Evolutionary conservation across 2,113 vertebrate genomes (phyloP).

Genomic region (Grantiella picta): DNA sequence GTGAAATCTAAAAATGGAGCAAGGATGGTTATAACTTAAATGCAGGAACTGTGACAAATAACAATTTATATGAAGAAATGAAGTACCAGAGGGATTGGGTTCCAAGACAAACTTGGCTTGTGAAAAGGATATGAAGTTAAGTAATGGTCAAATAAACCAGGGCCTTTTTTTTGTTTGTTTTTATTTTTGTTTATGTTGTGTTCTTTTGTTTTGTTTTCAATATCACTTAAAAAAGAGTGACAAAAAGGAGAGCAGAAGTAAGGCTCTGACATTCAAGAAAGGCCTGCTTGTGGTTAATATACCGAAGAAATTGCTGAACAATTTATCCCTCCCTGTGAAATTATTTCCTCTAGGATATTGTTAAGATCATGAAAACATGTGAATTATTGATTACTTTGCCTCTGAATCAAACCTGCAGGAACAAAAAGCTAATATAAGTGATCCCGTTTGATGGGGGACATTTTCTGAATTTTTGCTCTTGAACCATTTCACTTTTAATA

Average conservation of each 20-base stretch:
- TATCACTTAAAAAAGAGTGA: background rate
- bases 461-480: constrained; percentile 13
- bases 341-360: background rate
- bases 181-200: too few relatives aligned
- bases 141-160: background rate
- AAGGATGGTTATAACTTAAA: background rate
- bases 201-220: background rate
- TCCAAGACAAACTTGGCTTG: background rate
- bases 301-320: background rate
- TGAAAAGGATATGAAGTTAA: constrained; percentile 8
- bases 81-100: background rate
- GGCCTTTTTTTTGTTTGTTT: too few relatives aligned
- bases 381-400: background rate
- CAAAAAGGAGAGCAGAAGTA: background rate
- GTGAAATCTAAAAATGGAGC: constrained; percentile 36
- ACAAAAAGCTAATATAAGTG: background rate
- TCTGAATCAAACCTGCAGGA: background rate
- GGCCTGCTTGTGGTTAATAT: background rate
- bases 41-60: background rate
- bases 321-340: background rate
- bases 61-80: background rate
- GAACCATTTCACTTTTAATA: background rate
- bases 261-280: background rate
- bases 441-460: background rate
- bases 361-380: background rate